Percentiles rank a stretch among this genome's conserved stretches.
phyloP scores from a whole-genome alignment of 2,888 invertebrate genomes.

The Idaea dimidiata region DNA sequence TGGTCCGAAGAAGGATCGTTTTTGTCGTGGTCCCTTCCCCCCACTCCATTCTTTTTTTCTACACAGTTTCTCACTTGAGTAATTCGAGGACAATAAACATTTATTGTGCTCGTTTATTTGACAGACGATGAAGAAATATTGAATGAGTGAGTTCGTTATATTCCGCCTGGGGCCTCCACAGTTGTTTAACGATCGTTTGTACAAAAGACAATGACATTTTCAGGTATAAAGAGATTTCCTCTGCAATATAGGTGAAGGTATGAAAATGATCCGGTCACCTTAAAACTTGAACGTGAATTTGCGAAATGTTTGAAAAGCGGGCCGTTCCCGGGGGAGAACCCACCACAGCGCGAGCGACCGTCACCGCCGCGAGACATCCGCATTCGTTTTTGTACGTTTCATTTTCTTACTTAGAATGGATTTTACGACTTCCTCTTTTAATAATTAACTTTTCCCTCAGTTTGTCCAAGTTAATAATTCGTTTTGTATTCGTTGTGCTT shows the following conservation, averaged over 20 bases:
- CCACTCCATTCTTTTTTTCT: conserved; percentile 75
- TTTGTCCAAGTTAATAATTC: conserved; percentile 28
- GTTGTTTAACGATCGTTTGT: conserved; percentile 55
- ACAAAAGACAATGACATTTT: conserved; percentile 44
- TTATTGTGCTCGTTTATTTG: conserved; percentile 77
- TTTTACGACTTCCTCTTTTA: conserved; percentile 63
- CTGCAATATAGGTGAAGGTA: conserved; percentile 39
- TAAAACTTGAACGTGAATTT: conserved; percentile 54
- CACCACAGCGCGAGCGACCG: neutral
- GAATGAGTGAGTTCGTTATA: conserved; percentile 68
- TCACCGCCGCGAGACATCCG: conserved; percentile 49
- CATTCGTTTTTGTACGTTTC: conserved; percentile 61
- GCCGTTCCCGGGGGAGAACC: conserved; percentile 45
- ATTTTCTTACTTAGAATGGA: conserved; percentile 59
- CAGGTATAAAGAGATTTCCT: conserved; percentile 30
- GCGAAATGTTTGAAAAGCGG: conserved; percentile 54
- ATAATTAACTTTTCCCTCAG: conserved; percentile 53
- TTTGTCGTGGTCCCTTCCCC: conserved; percentile 76
- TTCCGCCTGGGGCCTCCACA: conserved; percentile 44
- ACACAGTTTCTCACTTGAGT: conserved; percentile 78
- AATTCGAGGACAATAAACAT: conserved; percentile 79
- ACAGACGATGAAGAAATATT: conserved; percentile 75
- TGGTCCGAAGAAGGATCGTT: conserved; percentile 77
- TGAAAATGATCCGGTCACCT: conserved; percentile 54
- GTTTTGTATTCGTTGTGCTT: neutral